phyloP scores from a whole-genome alignment of 2,888 invertebrate genomes.

The Drosophila flavopinicola region DNA sequence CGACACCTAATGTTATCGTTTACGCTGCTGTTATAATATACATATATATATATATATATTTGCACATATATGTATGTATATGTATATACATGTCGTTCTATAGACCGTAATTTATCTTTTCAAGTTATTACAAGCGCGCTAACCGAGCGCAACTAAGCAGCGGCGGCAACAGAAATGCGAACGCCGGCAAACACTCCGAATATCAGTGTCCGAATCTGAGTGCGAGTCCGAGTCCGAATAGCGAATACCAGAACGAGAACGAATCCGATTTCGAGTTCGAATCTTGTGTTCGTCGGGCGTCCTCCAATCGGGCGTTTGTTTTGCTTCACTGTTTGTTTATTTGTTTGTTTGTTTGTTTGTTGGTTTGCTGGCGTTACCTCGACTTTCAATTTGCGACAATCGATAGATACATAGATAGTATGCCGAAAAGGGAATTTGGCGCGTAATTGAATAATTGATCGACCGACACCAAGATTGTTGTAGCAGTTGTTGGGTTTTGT shows the following conservation, averaged over 20 bases:
- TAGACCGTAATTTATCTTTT: constrained; percentile 41
- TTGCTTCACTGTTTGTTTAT: constrained; percentile 15
- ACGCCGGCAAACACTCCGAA: constrained; percentile 67
- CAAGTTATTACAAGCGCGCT: constrained; percentile 69
- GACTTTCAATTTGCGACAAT: constrained; percentile 56
- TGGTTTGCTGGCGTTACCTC: constrained; percentile 41
- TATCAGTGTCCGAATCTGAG: constrained; percentile 15
- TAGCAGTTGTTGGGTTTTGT: constrained; percentile 8
- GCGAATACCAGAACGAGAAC: constrained; percentile 3
- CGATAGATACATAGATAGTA: constrained; percentile 23
- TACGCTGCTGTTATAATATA: not conserved
- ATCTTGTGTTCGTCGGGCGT: constrained; percentile 14
- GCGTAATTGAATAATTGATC: constrained; percentile 74
- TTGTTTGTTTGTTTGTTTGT: constrained; percentile 21
- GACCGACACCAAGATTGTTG: constrained; percentile 55
- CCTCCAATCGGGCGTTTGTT: constrained; percentile 40
- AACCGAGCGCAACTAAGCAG: constrained; percentile 68
- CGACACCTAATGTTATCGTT: constrained; percentile 29
- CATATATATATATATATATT: not conserved
- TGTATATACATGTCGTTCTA: not conserved
- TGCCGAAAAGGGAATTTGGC: constrained; percentile 57
- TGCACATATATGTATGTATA: not conserved
- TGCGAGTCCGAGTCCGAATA: not conserved
- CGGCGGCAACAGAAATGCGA: constrained; percentile 39
- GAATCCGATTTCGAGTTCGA: constrained; percentile 7